phyloP scores from a whole-genome alignment of 2,797 vertebrate species.

The Leptodactylus fallax region DNA sequence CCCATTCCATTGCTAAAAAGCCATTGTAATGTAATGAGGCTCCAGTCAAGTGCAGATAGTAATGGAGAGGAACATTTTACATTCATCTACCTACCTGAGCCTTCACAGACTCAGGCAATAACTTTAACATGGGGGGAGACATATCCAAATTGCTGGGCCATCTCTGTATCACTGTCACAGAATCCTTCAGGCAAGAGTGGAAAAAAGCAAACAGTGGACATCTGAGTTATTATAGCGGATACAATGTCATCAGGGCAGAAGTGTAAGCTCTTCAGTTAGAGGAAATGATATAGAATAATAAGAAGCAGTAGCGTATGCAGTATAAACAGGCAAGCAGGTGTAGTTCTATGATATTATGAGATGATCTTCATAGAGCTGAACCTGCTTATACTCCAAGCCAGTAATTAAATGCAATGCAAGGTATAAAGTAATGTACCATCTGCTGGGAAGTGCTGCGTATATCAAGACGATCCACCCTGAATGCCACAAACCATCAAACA shows the following conservation, averaged over 20 bases:
- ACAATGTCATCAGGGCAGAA: slow-evolving; percentile 45
- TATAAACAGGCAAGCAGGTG: neutral
- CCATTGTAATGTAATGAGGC: slow-evolving; percentile 95
- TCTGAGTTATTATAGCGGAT: slow-evolving; percentile 41
- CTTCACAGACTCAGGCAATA: slow-evolving; percentile 91
- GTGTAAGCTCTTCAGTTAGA: slow-evolving; percentile 29
- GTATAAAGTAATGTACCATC: slow-evolving; percentile 6
- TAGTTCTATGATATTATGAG: neutral
- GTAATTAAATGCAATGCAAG: slow-evolving; percentile 10
- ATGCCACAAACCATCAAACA: slow-evolving; percentile 5
- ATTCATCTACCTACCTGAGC: slow-evolving; percentile 96
- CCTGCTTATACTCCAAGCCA: neutral
- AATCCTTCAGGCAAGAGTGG: slow-evolving; percentile 47
- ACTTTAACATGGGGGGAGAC: slow-evolving; percentile 71
- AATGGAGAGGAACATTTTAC: slow-evolving; percentile 95
- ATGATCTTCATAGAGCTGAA: slow-evolving; percentile 18
- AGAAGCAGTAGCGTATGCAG: neutral
- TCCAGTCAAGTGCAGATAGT: slow-evolving; percentile 92
- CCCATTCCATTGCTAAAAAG: slow-evolving; percentile 95
- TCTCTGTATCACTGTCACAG: slow-evolving; percentile 58
- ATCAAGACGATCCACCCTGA: neutral
- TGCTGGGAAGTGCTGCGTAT: neutral
- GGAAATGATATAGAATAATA: neutral
- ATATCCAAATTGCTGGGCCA: slow-evolving; percentile 63
- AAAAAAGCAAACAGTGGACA: slow-evolving; percentile 47